Evolutionary conservation across 1,140 invertebrate genomes (phyloP), one percentile per base, ranked within the genome.

Genomic region (Plutomurus gul): DNA sequence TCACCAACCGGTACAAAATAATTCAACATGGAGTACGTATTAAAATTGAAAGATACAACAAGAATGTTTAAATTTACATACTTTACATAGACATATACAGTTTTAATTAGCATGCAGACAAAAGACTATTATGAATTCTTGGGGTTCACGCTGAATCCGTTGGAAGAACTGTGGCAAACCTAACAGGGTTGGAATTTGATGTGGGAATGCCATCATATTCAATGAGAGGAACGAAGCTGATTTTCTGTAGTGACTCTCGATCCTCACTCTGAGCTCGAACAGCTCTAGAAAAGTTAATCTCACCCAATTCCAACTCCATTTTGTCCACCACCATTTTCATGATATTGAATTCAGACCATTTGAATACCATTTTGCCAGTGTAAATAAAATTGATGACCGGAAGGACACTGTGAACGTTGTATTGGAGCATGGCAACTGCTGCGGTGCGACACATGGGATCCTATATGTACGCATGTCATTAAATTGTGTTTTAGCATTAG

Each of bases 351-450:
- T 72, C 70, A 8, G 70, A 40, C 36, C 36, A 72, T 10, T 72
- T 72, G 70, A 72, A 72, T 40, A 72, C 36, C 70, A 72, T 72
- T 72, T 43, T 72, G 13, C 70, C 70, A 11, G 70, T 72, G 37
- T 72, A 72, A 40, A 72, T 20, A 11, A 25, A 72, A 40, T 72
- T 72, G 13, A 72, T 72, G 25, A 72, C 36, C 18, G 70, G 70
- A 22, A 72, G 8, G 25, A 72, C 70, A 27, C 40, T 22, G 4
- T 72, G 37, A 46, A 72, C 70, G 37, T 72, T 72, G 18, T 40
- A 72, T 40, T 72, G 36, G 13, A 72, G 37, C 70, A 72, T 72
- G 22, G 18, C 70, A 11, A 72, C 70, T 18, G 70, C 25, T 13
- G 70, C 70, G 7, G 70, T 72, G 20, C 16, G 6, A 3, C 33